These are phyloP conservation scores for Stylophora pistillata DNA, from an alignment of 64 coral and sea anemone species.

Conservation along the genomic window DNA sequence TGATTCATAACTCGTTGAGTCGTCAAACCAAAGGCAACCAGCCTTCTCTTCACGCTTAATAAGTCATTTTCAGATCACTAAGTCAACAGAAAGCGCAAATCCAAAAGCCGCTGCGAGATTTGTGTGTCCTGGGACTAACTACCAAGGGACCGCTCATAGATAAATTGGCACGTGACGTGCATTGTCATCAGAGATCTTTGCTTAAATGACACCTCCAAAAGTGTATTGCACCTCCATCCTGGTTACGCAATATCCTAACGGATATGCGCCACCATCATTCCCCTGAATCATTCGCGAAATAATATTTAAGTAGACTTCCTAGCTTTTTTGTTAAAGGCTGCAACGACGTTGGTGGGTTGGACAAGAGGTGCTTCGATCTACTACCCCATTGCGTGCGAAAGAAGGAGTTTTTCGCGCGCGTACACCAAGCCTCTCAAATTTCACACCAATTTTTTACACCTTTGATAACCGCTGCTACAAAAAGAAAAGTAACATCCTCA, in stretches of 20 bases:
- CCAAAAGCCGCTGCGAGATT: no score
- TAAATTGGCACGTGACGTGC: background rate
- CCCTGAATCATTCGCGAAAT: background rate
- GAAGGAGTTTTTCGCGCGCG: no score
- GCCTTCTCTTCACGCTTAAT: background rate
- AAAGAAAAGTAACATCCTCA: no score
- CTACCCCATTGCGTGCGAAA: no score
- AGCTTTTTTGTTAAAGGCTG: no score
- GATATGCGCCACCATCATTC: background rate
- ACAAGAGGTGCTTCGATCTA: no score
- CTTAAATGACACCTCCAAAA: background rate
- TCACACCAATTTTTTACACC: no score
- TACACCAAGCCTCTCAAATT: no score
- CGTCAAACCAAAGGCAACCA: background rate
- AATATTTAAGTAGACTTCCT: no score
- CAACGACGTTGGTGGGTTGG: no score
- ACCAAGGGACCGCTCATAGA: background rate
- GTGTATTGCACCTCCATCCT: no score
- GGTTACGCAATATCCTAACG: background rate
- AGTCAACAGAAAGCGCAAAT: background rate
- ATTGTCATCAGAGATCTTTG: background rate
- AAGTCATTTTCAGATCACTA: background rate
- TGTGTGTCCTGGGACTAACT: background rate
- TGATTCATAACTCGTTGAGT: conserved; percentile 20
- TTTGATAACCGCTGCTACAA: no score